Percentiles rank a stretch among this genome's conserved stretches.
Evolutionary conservation across 2,888 invertebrate genomes (phyloP).

Genomic region (Periphyllus acericola): DNA sequence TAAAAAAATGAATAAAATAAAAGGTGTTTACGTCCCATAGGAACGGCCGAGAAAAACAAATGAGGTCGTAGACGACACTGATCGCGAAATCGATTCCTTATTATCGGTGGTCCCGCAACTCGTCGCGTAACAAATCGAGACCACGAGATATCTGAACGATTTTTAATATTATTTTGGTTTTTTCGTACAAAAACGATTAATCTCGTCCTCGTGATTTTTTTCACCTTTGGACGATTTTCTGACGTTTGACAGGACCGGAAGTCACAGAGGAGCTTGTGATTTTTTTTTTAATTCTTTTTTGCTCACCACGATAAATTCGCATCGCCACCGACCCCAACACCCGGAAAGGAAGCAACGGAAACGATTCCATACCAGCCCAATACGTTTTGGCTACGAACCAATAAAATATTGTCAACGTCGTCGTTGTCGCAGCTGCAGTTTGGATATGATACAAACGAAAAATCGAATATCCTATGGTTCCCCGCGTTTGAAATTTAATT

Average conservation of each 20-base stretch:
- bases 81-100: neutral
- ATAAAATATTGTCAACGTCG: neutral
- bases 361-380: neutral
- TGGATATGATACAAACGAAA: neutral
- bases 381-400: neutral
- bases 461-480: no score
- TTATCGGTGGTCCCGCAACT: neutral
- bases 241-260: constrained; percentile 10
- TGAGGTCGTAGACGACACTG: neutral
- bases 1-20: neutral
- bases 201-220: constrained; percentile 7
- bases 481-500: no score
- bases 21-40: neutral
- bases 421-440: neutral
- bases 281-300: neutral
- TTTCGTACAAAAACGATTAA: constrained; percentile 21
- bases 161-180: neutral
- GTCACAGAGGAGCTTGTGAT: neutral
- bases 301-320: constrained; percentile 6
- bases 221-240: neutral
- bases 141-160: neutral
- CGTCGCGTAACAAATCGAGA: neutral
- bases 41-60: neutral
- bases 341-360: neutral
- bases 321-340: neutral